These are phyloP conservation scores for Triops cancriformis DNA, from an alignment of 1,140 invertebrate species.

Conservation along the genomic window DNA sequence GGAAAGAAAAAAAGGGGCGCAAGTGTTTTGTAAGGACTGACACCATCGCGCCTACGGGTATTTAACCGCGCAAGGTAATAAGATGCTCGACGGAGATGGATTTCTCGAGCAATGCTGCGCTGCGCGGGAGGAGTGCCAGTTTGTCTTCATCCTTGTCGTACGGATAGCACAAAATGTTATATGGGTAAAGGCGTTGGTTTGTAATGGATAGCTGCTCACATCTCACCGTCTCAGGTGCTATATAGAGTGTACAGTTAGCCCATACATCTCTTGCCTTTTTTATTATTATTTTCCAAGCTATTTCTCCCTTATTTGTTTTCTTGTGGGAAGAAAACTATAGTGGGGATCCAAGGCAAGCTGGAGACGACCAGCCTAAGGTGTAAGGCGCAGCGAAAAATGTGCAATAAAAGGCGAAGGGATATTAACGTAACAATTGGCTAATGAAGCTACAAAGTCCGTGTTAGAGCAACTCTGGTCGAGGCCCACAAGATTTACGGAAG, in stretches of 20 bases:
- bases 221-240: slow-evolving; percentile 12
- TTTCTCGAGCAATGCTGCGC: background rate
- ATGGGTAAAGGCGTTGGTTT: slow-evolving; percentile 2
- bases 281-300: background rate
- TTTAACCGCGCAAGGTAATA: background rate
- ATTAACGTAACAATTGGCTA: background rate
- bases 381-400: background rate
- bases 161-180: background rate
- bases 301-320: background rate
- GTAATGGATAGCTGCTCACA: slow-evolving; percentile 9
- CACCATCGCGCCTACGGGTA: background rate
- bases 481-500: background rate
- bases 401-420: background rate
- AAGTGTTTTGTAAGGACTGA: background rate
- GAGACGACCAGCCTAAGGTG: background rate
- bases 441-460: background rate
- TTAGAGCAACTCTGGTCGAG: background rate
- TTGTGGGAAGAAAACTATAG: background rate
- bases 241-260: slow-evolving; percentile 14
- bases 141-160: slow-evolving; percentile 9
- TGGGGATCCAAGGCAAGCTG: background rate
- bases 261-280: background rate
- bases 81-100: slow-evolving; percentile 2
- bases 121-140: slow-evolving; percentile 7
- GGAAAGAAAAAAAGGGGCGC: background rate